Evolutionary conservation across 2,888 invertebrate species (phyloP).

Genomic region (Cephus spinipes): DNA sequence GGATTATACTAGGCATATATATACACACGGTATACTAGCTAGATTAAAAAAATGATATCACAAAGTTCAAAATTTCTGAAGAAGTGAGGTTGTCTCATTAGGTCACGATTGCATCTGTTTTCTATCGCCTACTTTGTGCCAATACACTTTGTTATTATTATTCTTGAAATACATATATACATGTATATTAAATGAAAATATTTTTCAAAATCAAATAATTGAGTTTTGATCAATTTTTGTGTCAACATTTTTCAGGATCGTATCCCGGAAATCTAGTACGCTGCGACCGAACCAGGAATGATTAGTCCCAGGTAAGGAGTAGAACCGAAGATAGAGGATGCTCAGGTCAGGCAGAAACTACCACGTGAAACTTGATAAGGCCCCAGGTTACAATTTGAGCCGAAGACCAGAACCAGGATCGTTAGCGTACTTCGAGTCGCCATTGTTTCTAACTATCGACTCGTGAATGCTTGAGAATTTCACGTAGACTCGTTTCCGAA

Average conservation of each 20-base stretch:
- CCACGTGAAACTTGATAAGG: neutral
- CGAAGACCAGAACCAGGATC: neutral
- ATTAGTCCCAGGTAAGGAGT: too few relatives aligned
- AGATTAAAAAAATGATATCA: too few relatives aligned
- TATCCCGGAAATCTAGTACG: neutral
- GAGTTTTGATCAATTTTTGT: neutral
- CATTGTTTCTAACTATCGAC: conserved; percentile 45
- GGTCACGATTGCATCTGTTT: too few relatives aligned
- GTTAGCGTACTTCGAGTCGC: conserved; percentile 14
- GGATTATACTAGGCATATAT: neutral
- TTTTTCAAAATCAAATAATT: neutral
- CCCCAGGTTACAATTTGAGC: neutral
- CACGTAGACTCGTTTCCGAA: neutral
- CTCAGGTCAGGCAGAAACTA: neutral
- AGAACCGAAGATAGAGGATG: too few relatives aligned
- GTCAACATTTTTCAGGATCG: neutral
- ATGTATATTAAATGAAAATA: too few relatives aligned
- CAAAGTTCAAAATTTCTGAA: too few relatives aligned
- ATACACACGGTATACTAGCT: too few relatives aligned
- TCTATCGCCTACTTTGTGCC: too few relatives aligned
- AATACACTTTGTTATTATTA: too few relatives aligned
- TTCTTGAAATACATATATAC: too few relatives aligned
- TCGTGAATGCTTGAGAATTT: conserved; percentile 4
- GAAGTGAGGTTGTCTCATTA: too few relatives aligned
- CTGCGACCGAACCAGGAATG: neutral